These are phyloP conservation scores for Trachops cirrhosus DNA, from an alignment of 2,797 vertebrate species.

Conservation along the genomic window DNA sequence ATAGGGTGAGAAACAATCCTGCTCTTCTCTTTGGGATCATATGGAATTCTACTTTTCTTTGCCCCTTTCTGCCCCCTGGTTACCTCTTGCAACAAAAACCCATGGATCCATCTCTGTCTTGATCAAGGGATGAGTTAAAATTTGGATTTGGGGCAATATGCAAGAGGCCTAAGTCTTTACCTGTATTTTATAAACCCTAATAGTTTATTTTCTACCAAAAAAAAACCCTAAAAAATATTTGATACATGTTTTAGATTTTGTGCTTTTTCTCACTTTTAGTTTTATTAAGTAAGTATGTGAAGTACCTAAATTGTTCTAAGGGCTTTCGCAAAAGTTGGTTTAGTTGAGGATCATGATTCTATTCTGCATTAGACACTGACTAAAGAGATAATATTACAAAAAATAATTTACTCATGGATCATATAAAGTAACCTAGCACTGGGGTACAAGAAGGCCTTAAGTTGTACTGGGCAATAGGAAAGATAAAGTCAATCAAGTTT, in stretches of 20 bases:
- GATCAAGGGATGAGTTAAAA: constrained; percentile 19
- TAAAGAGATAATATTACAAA: neutral
- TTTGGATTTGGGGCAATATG: neutral
- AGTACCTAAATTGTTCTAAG: neutral
- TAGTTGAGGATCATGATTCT: neutral
- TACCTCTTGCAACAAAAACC: neutral
- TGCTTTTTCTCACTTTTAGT: neutral
- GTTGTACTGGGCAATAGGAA: neutral
- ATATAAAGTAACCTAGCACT: neutral
- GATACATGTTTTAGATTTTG: neutral
- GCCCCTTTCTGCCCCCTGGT: neutral
- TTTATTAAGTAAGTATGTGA: constrained; percentile 29
- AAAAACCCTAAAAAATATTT: neutral
- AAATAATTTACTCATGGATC: neutral
- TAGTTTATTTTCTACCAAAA: neutral
- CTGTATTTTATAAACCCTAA: neutral
- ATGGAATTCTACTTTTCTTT: constrained; percentile 36
- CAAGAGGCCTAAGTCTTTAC: neutral
- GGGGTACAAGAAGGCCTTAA: neutral
- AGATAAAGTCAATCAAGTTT: neutral
- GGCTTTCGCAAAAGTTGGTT: neutral
- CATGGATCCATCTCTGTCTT: neutral
- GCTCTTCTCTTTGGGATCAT: neutral
- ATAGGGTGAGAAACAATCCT: neutral
- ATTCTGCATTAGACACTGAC: neutral